A percentile compares a stretch with the other conserved stretches of the same genome.
Conservation (phyloP, 1,140 invertebrate genomes). For the Battus philenor region DNA sequence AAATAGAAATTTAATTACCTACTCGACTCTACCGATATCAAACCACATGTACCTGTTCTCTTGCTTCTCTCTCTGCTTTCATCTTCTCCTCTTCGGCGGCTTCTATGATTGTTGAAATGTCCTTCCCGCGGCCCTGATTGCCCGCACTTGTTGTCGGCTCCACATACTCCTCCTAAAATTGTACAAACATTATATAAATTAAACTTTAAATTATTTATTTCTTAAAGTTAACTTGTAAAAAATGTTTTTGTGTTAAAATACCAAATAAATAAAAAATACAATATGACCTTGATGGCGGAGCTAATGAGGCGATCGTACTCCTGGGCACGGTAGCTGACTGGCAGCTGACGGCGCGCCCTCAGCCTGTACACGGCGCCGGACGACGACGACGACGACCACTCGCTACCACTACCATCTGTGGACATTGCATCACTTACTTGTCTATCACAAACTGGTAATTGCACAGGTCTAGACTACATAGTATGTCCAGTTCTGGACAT, state of each 20-base stretch:
- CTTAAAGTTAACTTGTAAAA: not conserved
- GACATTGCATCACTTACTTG: no score
- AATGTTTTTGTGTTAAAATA: not conserved
- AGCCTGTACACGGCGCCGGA: conserved; percentile 89
- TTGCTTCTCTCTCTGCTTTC: conserved; percentile 63
- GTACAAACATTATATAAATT: conserved; percentile 4
- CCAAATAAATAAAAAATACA: not conserved
- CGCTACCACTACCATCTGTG: conserved; percentile 31
- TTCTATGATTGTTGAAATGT: conserved; percentile 92
- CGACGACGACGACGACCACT: conserved; percentile 76
- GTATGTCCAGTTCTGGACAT: no score
- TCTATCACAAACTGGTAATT: no score
- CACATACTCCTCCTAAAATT: conserved; percentile 78
- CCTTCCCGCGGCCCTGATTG: conserved; percentile 90
- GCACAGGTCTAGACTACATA: no score
- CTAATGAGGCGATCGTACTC: conserved; percentile 97
- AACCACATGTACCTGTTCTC: conserved; percentile 66
- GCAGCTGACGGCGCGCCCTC: conserved; percentile 82
- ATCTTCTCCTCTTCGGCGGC: conserved; percentile 84
- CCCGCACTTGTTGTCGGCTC: conserved; percentile 84
- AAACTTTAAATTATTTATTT: no score
- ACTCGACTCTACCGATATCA: no score
- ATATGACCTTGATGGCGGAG: conserved; percentile 87
- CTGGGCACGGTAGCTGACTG: conserved; percentile 90
- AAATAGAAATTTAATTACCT: no score